Evolutionary conservation across 2,113 vertebrate genomes (phyloP).

Genomic region (Mustela lutreola): DNA sequence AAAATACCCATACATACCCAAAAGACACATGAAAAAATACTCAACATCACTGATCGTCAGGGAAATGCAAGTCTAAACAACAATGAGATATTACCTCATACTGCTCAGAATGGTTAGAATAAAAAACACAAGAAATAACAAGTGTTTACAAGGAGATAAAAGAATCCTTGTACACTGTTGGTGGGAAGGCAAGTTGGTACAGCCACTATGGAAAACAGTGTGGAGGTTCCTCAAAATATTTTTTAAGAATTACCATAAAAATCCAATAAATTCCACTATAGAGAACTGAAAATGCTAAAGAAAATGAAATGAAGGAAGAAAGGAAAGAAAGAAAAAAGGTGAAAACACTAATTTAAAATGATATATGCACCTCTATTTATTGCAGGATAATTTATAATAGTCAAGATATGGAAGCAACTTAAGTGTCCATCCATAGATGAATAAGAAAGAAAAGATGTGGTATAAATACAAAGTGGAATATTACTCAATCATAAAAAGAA

Average conservation of each 20-base stretch:
- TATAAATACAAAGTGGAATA: neutral
- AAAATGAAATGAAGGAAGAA: neutral
- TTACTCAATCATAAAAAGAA: neutral
- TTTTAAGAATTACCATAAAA: neutral
- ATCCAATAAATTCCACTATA: neutral
- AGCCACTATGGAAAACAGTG: neutral
- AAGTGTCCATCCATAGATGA: neutral
- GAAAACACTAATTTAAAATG: neutral
- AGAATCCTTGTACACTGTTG: neutral
- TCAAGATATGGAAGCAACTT: neutral
- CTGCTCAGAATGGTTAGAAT: neutral
- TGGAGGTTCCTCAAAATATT: neutral
- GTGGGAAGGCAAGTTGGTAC: neutral
- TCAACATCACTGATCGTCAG: neutral
- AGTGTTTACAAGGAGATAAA: neutral
- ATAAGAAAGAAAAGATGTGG: neutral
- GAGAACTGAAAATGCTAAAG: neutral
- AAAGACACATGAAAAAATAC: neutral
- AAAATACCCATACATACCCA: neutral
- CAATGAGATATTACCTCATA: neutral
- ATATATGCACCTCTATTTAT: neutral
- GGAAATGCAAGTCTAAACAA: neutral
- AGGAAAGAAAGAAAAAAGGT: neutral
- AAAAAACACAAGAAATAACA: neutral
- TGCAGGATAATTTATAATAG: neutral